A percentile compares a stretch with the other conserved stretches of the same genome.
These are phyloP conservation scores for Pristionchus mayeri DNA, from an alignment of 2,888 invertebrate genomes.

Conservation along the genomic window DNA sequence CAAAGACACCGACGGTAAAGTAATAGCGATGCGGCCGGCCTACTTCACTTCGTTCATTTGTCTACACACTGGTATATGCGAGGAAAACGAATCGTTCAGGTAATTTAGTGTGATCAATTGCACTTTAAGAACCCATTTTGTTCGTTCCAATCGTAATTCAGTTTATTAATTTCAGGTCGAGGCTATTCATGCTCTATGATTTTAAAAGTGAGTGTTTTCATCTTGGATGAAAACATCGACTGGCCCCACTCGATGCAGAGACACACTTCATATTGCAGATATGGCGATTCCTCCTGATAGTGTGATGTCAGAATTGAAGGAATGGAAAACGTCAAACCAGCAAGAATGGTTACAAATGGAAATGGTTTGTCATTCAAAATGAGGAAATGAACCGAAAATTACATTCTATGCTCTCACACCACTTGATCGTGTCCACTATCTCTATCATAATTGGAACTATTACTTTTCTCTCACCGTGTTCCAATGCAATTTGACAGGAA, in stretches of 20 bases:
- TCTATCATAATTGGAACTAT: not conserved
- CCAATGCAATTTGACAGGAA: too few species aligned
- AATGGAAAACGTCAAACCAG: not conserved
- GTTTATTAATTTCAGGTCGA: too few species aligned
- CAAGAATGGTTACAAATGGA: not conserved
- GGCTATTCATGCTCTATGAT: not conserved
- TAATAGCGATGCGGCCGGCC: not conserved
- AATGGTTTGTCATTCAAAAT: too few species aligned
- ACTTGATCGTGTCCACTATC: not conserved
- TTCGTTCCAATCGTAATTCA: too few species aligned
- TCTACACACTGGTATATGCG: not conserved
- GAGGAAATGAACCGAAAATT: too few species aligned
- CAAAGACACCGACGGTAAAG: not conserved
- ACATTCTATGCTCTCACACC: not conserved
- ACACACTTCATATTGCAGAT: too few species aligned
- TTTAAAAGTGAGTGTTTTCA: not conserved
- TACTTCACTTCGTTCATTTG: not conserved
- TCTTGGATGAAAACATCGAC: too few species aligned
- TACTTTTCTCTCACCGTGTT: too few species aligned
- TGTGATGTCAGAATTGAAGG: not conserved
- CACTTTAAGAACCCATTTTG: too few species aligned
- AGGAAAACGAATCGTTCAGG: not conserved
- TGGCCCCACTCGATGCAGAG: too few species aligned
- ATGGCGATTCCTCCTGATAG: not conserved
- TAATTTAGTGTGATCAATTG: too few species aligned